Evolutionary conservation across 2,888 invertebrate species (phyloP), one percentile per base, ranked within the genome.

Genomic region (Meloe dianella): DNA sequence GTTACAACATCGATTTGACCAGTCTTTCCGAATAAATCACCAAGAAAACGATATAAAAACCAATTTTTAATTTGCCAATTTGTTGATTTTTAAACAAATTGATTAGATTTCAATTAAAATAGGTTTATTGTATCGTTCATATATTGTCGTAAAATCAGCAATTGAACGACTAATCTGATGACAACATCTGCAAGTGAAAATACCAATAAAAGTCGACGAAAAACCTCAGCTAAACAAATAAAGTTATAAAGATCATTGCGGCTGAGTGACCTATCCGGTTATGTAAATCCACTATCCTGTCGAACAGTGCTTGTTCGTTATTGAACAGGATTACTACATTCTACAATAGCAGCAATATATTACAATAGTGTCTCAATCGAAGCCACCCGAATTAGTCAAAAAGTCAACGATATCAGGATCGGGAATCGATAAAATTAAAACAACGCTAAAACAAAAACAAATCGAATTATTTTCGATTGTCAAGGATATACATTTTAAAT

Each of bases 311-410:
- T 70, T 67, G 70, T 68, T 66, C 66, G 66, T 60, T 68, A 68
- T 68, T 64, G 68, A 67, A 67, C 70, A 68, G 70, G 67, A 69
- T 69, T 67, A n/a, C n/a, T n/a, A 67, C 69, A 65, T 64, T 64
- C 62, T 35, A 12, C 62, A 68, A 70, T 70, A 63, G 47, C 66
- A 29, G 64, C 63, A 63, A 70, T 70, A 70, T 68, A 66, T 70
- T 70, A 68, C 70, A 70, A 70, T 74, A 70, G 71, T 70, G 72
- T 71, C 73, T 74, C 71, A 72, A 74, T 73, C 67, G 65, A 59
- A 68, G 71, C 73, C 72, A 72, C 70, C 69, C 68, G 68, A 73
- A 73, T 73, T 73, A 70, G 69, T 69, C 70, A 65, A 63, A 67
- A 24, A 51, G 61, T 59, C 64, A 61, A 64, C 65, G 35, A 63